Evolutionary conservation across 1,140 invertebrate species (phyloP).

Genomic region (Drosophila saltans): DNA sequence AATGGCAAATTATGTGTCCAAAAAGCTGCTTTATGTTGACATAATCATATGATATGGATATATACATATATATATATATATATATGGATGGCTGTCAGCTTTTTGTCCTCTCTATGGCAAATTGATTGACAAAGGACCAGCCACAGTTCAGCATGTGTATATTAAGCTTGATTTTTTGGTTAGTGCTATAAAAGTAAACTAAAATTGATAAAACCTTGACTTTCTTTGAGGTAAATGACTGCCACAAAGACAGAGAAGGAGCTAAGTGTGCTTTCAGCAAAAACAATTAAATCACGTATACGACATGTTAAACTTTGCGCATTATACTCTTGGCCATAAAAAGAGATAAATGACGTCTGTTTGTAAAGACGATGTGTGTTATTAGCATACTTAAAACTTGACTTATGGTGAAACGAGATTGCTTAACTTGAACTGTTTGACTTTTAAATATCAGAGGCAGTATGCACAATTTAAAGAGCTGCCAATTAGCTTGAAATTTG

Average conservation of each 20-base stretch:
- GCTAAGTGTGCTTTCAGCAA: not conserved
- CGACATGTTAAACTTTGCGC: not conserved
- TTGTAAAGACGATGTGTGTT: not conserved
- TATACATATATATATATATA: not conserved
- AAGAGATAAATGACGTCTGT: not conserved
- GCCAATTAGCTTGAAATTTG: too few relatives aligned
- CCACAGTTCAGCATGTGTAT: not conserved
- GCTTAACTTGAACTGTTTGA: too few relatives aligned
- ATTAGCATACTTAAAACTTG: not conserved
- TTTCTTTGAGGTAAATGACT: not conserved
- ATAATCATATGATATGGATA: conserved; percentile 27
- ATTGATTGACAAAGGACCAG: conserved; percentile 6
- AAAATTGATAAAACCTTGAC: not conserved
- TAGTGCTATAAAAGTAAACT: too few relatives aligned
- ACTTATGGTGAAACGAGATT: too few relatives aligned
- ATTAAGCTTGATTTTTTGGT: not conserved
- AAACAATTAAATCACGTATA: not conserved
- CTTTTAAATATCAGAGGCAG: too few relatives aligned
- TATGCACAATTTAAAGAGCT: too few relatives aligned
- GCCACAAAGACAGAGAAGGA: not conserved
- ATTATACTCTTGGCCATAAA: too few relatives aligned
- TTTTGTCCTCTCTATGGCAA: conserved; percentile 25
- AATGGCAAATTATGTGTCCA: conserved; percentile 11
- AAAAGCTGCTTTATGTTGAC: conserved; percentile 39
- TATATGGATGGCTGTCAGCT: conserved; percentile 38